Evolutionary conservation across 2,113 vertebrate species (phyloP), one percentile per base, ranked within the genome.

Genomic region (Amia ocellicauda): DNA sequence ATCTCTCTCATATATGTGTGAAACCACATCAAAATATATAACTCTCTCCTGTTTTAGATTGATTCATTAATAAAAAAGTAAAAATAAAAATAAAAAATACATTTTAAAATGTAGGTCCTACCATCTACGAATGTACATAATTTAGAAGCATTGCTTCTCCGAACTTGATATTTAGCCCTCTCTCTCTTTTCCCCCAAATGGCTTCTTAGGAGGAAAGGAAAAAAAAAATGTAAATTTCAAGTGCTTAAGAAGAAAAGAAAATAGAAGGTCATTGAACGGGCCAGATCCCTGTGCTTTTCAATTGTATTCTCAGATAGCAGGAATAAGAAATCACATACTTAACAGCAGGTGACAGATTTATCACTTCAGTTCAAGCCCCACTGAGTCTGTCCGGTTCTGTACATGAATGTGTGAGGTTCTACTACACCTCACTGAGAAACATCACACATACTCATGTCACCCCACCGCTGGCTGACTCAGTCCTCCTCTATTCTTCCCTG

Each of bases 291-390:
- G 23, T 14, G 40, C 26, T 41, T n/a, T 10, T 20, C 62, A 24
- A 41, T 22, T 40, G 58, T 47, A 14, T 16, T 22, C 26, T n/a
- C 20, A 42, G 23, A 28, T 17, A 29, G 20, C 58, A 58, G 8
- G 42, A 1, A 9, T 41, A 31, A 41, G 29, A 22, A 20, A 58
- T 40, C 31, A 10, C 31, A 42, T 50, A 49, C 19, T 45, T 56
- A 58, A 40, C 13, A 14, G 55, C 43, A 40, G 49, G 45, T 22
- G 28, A 42, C 57, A 66, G 57, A 59, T 66, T 60, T 60, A 66
- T 51, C 49, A 60, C 63, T 51, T 40, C 14, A 22, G 14, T 41
- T 66, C 43, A 36, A 58, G 55, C 10, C 20, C 16, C 17, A 9
- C 17, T 29, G 56, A 51, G 26, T 19, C 2, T 14, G 23, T 17